phyloP scores from a whole-genome alignment of 2,113 vertebrate species.

The Paraplagusia blochii region DNA sequence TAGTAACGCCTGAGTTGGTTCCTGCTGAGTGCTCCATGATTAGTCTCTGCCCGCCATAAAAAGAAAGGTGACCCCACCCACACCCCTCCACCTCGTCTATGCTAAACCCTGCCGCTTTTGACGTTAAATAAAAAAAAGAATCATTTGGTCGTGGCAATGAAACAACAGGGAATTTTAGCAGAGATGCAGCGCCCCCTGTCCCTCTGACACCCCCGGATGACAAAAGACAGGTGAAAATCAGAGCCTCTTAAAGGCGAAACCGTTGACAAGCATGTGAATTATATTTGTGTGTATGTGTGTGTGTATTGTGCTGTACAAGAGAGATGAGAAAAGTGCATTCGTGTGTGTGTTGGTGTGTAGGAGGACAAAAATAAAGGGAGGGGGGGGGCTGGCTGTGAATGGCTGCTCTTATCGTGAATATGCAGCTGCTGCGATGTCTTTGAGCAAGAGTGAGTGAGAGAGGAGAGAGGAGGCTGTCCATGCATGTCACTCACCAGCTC shows the following conservation, averaged over 20 bases:
- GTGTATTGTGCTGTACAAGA: neutral
- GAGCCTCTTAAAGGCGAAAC: slow-evolving; percentile 38
- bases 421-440: slow-evolving; percentile 76
- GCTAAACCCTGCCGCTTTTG: slow-evolving; percentile 24
- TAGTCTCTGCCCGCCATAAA: slow-evolving; percentile 24
- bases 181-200: too few species aligned
- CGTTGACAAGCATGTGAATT: slow-evolving; percentile 25
- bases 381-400: slow-evolving; percentile 66
- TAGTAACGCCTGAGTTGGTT: slow-evolving; percentile 1
- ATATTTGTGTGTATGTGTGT: slow-evolving; percentile 24
- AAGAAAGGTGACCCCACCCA: slow-evolving; percentile 22
- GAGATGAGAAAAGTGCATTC: slow-evolving; percentile 20
- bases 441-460: slow-evolving; percentile 26
- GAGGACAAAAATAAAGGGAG: slow-evolving; percentile 56
- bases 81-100: slow-evolving; percentile 17
- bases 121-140: too few species aligned
- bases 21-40: slow-evolving; percentile 14
- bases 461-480: slow-evolving; percentile 64
- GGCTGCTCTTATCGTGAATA: slow-evolving; percentile 74
- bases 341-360: slow-evolving; percentile 46
- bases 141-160: slow-evolving; percentile 26
- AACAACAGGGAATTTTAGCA: neutral
- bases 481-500: slow-evolving; percentile 66
- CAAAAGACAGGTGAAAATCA: neutral
- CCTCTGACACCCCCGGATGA: too few species aligned